Evolutionary conservation across 1,140 invertebrate species (phyloP).

Genomic region (Apis florea): DNA sequence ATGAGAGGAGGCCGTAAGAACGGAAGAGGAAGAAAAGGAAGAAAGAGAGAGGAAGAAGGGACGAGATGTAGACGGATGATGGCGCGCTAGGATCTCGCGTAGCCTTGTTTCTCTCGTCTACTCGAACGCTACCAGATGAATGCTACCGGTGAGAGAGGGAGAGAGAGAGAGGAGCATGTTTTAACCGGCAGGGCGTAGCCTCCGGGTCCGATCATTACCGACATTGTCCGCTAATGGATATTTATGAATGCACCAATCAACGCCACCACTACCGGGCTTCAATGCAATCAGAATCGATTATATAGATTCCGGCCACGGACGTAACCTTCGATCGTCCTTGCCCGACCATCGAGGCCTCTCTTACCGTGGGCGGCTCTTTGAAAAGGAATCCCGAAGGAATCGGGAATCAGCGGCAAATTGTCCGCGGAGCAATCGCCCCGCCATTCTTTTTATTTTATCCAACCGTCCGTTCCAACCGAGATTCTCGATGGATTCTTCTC

Average conservation of each 20-base stretch:
- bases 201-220: constrained; percentile 77
- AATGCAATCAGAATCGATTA: constrained; percentile 81
- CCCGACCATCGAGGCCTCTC: neutral
- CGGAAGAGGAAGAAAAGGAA: constrained; percentile 17
- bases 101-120: constrained; percentile 67
- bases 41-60: neutral
- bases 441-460: neutral
- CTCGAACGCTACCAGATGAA: constrained; percentile 60
- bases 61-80: constrained; percentile 64
- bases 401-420: constrained; percentile 41
- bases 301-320: constrained; percentile 67
- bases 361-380: constrained; percentile 25
- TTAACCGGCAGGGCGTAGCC: constrained; percentile 75
- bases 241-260: constrained; percentile 81
- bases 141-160: constrained; percentile 62
- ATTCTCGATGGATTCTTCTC: no score
- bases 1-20: constrained; percentile 32
- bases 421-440: neutral
- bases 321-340: constrained; percentile 62
- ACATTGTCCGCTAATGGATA: constrained; percentile 80
- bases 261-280: constrained; percentile 79
- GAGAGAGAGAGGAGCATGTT: constrained; percentile 46
- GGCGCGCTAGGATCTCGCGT: constrained; percentile 53
- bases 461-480: no score
- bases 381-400: constrained; percentile 15